Conservation (phyloP, 2,113 vertebrate species). For the Oreochromis niloticus region DNA sequence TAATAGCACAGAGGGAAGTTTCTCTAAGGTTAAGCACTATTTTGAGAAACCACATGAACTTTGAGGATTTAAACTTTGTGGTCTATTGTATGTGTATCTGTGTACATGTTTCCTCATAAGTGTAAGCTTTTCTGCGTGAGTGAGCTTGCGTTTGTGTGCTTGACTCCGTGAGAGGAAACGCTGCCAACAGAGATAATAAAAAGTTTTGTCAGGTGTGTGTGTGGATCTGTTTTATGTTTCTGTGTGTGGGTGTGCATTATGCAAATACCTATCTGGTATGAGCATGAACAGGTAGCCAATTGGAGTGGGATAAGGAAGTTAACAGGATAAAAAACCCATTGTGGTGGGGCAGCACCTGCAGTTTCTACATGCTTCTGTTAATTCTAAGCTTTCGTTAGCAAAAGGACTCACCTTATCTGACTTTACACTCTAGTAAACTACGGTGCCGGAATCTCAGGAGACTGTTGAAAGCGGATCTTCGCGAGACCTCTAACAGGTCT, state of each 20-base stretch:
- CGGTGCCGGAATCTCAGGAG: background rate
- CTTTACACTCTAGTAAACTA: background rate
- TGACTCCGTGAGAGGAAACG: background rate
- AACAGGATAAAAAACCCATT: constrained; percentile 56
- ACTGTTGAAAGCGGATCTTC: constrained; percentile 13
- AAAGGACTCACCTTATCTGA: background rate
- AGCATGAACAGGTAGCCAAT: constrained; percentile 47
- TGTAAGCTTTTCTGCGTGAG: background rate
- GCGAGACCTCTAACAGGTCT: background rate
- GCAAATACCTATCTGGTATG: constrained; percentile 54
- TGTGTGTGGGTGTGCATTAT: constrained; percentile 45
- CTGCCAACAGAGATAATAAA: background rate
- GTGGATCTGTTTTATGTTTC: background rate
- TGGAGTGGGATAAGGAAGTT: constrained; percentile 62
- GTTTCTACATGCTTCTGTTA: constrained; percentile 13
- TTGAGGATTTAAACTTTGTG: background rate
- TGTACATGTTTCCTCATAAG: background rate
- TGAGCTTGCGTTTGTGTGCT: background rate
- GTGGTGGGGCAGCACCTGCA: constrained; percentile 48
- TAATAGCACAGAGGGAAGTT: background rate
- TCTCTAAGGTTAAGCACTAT: constrained; percentile 29
- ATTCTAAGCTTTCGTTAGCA: constrained; percentile 10
- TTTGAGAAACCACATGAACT: constrained; percentile 19
- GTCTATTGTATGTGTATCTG: background rate
- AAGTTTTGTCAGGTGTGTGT: constrained; percentile 11